A percentile compares a stretch with the other conserved stretches of the same genome.
Evolutionary conservation across 2,113 vertebrate species (phyloP).

Genomic region (Amphilophus citrinellus): DNA sequence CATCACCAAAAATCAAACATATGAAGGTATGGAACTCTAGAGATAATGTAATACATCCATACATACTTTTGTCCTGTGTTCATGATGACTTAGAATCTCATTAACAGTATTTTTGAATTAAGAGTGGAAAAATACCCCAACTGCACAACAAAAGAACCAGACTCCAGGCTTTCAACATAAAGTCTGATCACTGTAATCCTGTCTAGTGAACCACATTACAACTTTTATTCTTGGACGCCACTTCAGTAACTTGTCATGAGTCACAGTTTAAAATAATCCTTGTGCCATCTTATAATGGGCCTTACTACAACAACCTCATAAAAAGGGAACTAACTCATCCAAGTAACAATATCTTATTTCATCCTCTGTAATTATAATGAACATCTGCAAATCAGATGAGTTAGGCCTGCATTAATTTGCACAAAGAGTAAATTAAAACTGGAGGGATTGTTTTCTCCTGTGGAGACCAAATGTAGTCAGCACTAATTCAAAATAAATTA

Average conservation of each 20-base stretch:
- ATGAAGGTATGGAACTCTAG: no score
- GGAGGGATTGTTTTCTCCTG: not conserved
- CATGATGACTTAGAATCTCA: not conserved
- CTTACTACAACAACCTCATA: not conserved
- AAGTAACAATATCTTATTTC: not conserved
- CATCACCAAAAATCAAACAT: not conserved
- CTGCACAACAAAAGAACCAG: not conserved
- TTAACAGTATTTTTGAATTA: not conserved
- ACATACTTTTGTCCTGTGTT: no score
- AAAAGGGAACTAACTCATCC: not conserved
- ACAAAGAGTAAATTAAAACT: not conserved
- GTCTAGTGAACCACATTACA: no score
- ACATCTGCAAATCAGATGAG: not conserved
- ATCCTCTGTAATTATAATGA: not conserved
- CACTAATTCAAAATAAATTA: not conserved
- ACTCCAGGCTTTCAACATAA: not conserved
- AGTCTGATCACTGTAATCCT: not conserved
- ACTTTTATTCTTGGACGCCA: not conserved
- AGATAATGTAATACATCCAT: no score
- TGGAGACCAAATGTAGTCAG: not conserved
- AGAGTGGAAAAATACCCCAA: not conserved
- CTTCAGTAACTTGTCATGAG: not conserved
- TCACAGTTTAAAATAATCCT: not conserved
- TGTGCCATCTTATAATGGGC: not conserved
- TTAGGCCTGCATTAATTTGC: not conserved